Percentiles rank a stretch among this genome's conserved stretches.
These are phyloP conservation scores for Agapornis canus DNA, from an alignment of 2,797 vertebrate species.

Conservation along the genomic window DNA sequence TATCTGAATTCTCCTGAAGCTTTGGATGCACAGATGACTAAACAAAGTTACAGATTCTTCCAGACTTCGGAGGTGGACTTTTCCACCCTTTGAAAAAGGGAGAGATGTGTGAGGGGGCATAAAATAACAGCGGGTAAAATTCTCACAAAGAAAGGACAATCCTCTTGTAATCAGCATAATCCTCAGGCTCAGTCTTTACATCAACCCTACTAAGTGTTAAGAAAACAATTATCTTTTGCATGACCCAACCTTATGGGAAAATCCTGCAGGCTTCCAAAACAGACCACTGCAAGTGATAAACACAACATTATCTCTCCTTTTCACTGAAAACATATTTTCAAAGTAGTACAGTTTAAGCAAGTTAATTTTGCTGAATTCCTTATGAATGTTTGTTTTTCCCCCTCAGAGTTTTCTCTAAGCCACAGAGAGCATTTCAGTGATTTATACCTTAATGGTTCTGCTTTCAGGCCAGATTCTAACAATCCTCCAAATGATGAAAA, in stretches of 20 bases:
- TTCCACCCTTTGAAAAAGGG: neutral
- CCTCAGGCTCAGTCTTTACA: neutral
- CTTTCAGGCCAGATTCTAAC: conserved; percentile 22
- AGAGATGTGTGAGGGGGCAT: neutral
- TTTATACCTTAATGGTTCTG: conserved; percentile 27
- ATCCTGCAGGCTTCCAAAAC: neutral
- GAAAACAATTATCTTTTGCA: neutral
- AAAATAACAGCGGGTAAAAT: neutral
- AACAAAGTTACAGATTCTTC: neutral
- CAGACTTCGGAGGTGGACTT: neutral
- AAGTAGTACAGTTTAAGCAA: neutral
- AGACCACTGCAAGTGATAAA: neutral
- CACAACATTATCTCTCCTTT: neutral
- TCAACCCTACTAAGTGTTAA: neutral
- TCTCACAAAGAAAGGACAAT: neutral
- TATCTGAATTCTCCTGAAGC: neutral
- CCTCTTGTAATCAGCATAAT: neutral
- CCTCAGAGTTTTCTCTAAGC: neutral
- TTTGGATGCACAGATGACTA: neutral
- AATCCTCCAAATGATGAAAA: conserved; percentile 5
- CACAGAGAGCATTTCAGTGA: conserved; percentile 7
- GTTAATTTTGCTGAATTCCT: neutral
- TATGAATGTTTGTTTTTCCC: neutral
- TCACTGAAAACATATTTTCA: neutral
- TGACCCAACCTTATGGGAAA: neutral